These are phyloP conservation scores for Sesia bembeciformis DNA, from an alignment of 2,888 invertebrate genomes.

Conservation along the genomic window DNA sequence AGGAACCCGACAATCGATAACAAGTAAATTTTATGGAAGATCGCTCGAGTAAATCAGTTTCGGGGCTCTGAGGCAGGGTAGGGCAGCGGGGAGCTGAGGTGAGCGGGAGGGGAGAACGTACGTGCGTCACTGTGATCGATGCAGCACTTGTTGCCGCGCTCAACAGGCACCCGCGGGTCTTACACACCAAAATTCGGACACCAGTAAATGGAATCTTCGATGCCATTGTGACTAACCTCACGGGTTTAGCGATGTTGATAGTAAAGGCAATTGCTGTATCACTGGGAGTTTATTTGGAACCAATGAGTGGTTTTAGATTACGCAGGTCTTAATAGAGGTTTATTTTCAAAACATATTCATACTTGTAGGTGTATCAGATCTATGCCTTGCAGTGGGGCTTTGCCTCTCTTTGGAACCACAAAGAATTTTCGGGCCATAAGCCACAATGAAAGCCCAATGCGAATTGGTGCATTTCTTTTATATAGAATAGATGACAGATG, in stretches of 20 bases:
- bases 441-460: no score
- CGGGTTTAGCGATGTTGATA: neutral
- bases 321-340: no score
- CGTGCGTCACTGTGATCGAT: constrained; percentile 64
- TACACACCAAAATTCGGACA: constrained; percentile 2
- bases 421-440: no score
- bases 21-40: constrained; percentile 23
- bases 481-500: no score
- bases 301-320: no score
- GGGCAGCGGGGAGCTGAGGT: constrained; percentile 16
- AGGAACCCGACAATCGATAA: constrained; percentile 8
- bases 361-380: no score
- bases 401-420: no score
- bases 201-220: constrained; percentile 1
- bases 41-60: constrained; percentile 36
- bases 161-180: constrained; percentile 41
- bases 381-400: no score
- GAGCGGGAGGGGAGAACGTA: constrained; percentile 18
- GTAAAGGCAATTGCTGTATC: no score
- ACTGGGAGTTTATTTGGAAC: no score
- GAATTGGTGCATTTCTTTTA: no score
- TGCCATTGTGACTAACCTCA: neutral
- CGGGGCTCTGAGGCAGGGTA: constrained; percentile 18
- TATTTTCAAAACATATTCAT: no score
- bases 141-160: constrained; percentile 67